phyloP scores from a whole-genome alignment of 2,888 invertebrate species.

The Erpobdella octoculata region DNA sequence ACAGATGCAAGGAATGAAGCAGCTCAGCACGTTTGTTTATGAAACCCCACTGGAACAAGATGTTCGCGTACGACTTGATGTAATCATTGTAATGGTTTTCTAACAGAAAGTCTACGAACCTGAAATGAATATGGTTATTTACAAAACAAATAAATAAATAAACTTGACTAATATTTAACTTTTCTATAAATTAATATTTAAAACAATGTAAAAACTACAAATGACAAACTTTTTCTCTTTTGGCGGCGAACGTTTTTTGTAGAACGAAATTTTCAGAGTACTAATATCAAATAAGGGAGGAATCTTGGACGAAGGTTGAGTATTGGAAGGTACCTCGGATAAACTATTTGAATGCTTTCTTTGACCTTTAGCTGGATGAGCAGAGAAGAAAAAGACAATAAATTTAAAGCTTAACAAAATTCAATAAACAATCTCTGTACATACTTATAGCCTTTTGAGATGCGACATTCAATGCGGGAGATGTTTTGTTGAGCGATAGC shows the following conservation, averaged over 20 bases:
- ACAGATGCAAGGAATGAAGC: constrained; percentile 59
- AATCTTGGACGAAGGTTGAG: not conserved
- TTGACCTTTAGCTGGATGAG: not conserved
- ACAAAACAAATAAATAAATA: not conserved
- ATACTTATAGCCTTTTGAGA: no score
- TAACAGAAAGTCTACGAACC: not conserved
- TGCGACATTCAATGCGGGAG: no score
- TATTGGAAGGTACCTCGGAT: constrained; percentile 11
- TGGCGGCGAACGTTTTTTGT: no score
- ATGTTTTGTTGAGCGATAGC: no score
- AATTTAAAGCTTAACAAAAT: no score
- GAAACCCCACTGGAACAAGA: constrained; percentile 75
- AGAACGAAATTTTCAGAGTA: no score
- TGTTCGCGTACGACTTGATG: constrained; percentile 78
- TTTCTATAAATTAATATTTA: not conserved
- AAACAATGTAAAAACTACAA: not conserved
- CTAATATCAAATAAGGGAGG: no score
- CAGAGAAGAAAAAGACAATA: no score
- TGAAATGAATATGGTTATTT: not conserved
- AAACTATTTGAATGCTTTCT: constrained; percentile 24
- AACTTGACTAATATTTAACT: not conserved
- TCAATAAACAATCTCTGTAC: no score
- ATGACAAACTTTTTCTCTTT: not conserved
- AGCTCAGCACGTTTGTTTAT: constrained; percentile 71
- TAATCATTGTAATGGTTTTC: constrained; percentile 54